These are phyloP conservation scores for Schizopygopsis malacanthus DNA, from an alignment of 2,797 vertebrate genomes.

Conservation along the genomic window DNA sequence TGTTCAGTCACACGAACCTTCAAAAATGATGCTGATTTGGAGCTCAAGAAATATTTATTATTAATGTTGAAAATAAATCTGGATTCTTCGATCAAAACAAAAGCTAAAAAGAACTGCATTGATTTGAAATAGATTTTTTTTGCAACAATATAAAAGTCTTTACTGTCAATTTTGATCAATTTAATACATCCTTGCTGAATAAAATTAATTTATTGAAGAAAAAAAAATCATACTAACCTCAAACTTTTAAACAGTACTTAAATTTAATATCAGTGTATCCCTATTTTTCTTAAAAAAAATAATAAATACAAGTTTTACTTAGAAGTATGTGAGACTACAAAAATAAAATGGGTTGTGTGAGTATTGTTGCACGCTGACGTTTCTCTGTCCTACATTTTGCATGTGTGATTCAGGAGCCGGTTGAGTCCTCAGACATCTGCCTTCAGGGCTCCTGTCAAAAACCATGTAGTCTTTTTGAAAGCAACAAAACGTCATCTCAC, in stretches of 20 bases:
- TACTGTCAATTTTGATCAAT: neutral
- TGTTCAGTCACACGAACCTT: no score
- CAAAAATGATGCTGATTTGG: no score
- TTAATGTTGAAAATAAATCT: no score
- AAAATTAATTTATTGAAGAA: neutral
- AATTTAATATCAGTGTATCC: neutral
- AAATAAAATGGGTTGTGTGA: neutral
- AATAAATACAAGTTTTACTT: neutral
- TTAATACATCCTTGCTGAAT: neutral
- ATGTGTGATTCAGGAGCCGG: neutral
- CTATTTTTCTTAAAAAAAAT: neutral
- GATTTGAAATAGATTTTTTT: neutral
- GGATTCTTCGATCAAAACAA: no score
- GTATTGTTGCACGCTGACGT: neutral
- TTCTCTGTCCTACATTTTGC: conserved; percentile 21
- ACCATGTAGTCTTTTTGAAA: conserved; percentile 17
- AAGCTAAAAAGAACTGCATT: neutral
- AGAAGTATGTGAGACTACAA: neutral
- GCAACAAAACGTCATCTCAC: conserved; percentile 40
- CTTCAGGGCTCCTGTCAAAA: conserved; percentile 39
- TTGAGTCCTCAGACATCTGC: conserved; percentile 4
- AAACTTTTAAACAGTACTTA: neutral
- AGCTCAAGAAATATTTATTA: no score
- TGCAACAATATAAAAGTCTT: neutral
- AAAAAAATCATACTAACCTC: neutral